A percentile compares a stretch with the other conserved stretches of the same genome.
phyloP scores from a whole-genome alignment of 2,888 invertebrate species.

The Eilema griseolum region DNA sequence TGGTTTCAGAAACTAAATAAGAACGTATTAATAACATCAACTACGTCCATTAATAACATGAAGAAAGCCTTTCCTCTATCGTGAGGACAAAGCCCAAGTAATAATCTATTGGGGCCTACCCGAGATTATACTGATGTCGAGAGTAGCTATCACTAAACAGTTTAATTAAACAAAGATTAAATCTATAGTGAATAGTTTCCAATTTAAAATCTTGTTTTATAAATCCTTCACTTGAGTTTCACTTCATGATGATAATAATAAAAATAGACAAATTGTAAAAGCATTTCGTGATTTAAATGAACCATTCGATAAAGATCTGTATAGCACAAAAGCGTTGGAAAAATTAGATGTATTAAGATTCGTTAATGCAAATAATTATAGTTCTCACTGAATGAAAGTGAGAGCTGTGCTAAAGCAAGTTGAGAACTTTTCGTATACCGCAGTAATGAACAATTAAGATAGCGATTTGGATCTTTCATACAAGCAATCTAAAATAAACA shows the following conservation, averaged over 20 bases:
- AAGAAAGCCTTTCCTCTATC: neutral
- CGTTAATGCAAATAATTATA: constrained; percentile 17
- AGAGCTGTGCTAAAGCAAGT: constrained; percentile 25
- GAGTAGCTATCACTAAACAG: neutral
- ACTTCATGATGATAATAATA: constrained; percentile 4
- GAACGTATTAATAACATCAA: neutral
- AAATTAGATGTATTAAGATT: constrained; percentile 14
- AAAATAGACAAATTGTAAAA: constrained; percentile 3
- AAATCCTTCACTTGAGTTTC: constrained; percentile 2
- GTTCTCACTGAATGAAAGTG: constrained; percentile 28
- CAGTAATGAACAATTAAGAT: constrained; percentile 38
- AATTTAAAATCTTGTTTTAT: neutral
- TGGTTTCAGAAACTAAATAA: neutral
- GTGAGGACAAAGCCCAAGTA: neutral
- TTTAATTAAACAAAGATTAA: neutral
- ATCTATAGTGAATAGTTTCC: neutral
- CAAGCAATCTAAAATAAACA: constrained; percentile 25
- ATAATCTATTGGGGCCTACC: neutral
- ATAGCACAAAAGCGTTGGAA: neutral
- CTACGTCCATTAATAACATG: neutral
- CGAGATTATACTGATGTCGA: neutral
- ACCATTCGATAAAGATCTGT: constrained; percentile 9
- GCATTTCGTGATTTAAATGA: constrained; percentile 3
- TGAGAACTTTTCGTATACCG: constrained; percentile 25
- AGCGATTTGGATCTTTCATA: constrained; percentile 37